These are phyloP conservation scores for Gnatocerus cornutus DNA, from an alignment of 2,888 invertebrate species.

Conservation along the genomic window DNA sequence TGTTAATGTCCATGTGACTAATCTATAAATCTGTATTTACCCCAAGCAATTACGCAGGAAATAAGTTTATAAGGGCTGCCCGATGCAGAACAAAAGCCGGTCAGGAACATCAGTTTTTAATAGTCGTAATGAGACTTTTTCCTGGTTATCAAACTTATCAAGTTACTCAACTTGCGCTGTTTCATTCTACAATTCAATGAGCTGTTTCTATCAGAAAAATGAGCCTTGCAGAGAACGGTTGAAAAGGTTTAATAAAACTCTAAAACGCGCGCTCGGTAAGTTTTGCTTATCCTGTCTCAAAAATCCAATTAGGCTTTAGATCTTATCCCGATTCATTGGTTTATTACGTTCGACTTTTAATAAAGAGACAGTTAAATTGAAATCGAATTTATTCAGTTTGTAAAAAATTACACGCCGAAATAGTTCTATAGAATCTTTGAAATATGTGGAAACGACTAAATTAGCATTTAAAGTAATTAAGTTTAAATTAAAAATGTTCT, in stretches of 20 bases:
- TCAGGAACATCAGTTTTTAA: neutral
- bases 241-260: no score
- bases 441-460: conserved; percentile 26
- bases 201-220: no score
- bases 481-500: conserved; percentile 29
- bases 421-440: conserved; percentile 9
- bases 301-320: no score
- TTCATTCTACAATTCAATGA: no score
- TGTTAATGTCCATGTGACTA: conserved; percentile 8
- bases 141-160: no score
- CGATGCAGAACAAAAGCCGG: neutral
- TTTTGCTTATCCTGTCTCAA: no score
- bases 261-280: no score
- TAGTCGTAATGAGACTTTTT: no score
- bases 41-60: conserved; percentile 17
- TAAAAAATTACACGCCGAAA: conserved; percentile 5
- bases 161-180: no score
- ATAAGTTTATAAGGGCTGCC: conserved; percentile 8
- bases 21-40: conserved; percentile 21
- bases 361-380: neutral
- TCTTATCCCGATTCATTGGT: no score
- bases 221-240: no score
- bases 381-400: neutral
- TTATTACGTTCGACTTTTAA: no score
- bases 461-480: conserved; percentile 33